Conservation (phyloP, 2,113 vertebrate species). For the Pampusana beccarii region DNA sequence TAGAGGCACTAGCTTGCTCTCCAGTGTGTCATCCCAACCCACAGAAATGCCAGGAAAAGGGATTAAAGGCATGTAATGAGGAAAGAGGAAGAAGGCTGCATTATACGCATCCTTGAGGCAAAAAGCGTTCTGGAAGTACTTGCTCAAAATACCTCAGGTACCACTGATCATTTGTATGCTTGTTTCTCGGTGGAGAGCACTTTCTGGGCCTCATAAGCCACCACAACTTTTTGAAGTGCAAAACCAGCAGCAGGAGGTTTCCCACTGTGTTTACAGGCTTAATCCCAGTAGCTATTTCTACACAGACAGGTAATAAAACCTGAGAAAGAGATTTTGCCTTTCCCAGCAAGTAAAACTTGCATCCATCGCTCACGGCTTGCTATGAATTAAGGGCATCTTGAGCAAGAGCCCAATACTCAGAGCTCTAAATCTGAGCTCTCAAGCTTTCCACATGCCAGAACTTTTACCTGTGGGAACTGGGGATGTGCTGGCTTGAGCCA, state of each 20-base stretch:
- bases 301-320: not conserved
- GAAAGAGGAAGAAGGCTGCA: not conserved
- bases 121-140: not conserved
- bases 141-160: not conserved
- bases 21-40: not conserved
- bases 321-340: not conserved
- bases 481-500: not conserved
- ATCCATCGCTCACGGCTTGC: fast-evolving
- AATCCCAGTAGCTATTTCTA: not conserved
- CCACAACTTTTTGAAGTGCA: not conserved
- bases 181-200: not conserved
- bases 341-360: not conserved
- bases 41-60: not conserved
- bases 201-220: not conserved
- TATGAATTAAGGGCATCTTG: not conserved
- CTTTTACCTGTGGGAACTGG: not conserved
- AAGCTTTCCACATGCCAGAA: not conserved
- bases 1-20: not conserved
- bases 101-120: not conserved
- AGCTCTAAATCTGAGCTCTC: not conserved
- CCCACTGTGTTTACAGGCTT: not conserved
- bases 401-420: not conserved
- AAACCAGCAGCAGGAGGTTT: not conserved
- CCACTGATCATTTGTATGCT: not conserved
- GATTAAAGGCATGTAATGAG: not conserved